Conservation (phyloP, 2,113 vertebrate species). For the Grammomys surdaster region DNA sequence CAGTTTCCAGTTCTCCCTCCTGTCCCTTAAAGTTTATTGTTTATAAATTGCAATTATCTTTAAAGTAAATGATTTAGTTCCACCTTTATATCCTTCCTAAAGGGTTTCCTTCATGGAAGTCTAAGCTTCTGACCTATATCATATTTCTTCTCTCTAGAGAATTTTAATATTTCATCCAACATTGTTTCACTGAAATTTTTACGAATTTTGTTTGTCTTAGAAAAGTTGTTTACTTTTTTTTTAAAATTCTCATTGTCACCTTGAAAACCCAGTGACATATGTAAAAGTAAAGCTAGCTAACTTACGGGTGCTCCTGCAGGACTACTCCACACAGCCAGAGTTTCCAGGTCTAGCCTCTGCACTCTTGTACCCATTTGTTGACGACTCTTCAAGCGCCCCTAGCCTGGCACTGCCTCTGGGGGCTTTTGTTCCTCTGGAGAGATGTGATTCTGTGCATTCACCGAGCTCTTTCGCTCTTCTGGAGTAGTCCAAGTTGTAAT, state of each 20-base stretch:
- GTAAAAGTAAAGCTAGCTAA: background rate
- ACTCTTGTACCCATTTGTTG: background rate
- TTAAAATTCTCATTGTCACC: background rate
- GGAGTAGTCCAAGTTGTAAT: background rate
- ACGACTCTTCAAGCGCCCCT: background rate
- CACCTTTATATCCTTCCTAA: background rate
- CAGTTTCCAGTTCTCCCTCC: background rate
- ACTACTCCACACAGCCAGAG: background rate
- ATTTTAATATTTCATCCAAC: background rate
- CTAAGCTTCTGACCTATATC: background rate
- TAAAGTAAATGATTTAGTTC: background rate
- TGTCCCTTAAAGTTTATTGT: background rate
- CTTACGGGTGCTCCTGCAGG: background rate
- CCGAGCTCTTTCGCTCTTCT: background rate
- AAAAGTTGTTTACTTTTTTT: background rate
- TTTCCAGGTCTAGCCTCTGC: background rate
- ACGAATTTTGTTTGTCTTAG: background rate
- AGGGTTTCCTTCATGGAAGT: background rate
- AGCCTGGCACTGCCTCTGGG: background rate
- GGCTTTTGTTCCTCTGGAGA: background rate
- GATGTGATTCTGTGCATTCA: background rate
- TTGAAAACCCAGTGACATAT: background rate
- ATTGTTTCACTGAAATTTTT: background rate
- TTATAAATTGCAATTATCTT: background rate
- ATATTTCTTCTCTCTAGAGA: slow-evolving; percentile 1